Evolutionary conservation across 2,888 invertebrate species (phyloP).

Genomic region (Julus scanicus): DNA sequence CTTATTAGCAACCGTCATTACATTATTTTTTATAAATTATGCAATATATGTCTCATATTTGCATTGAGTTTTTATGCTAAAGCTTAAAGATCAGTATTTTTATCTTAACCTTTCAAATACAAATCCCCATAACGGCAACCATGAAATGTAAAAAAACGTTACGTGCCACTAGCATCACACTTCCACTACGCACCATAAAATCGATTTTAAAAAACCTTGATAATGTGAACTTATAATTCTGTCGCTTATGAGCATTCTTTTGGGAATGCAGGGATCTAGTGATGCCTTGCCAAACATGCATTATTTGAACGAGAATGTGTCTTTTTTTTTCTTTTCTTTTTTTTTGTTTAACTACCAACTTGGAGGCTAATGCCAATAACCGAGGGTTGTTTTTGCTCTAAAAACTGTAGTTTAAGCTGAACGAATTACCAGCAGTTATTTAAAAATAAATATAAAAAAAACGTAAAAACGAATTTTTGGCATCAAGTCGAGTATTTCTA

Average conservation of each 20-base stretch:
- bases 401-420: neutral
- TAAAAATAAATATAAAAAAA: neutral
- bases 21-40: too few species aligned
- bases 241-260: constrained; percentile 1
- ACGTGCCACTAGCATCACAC: neutral
- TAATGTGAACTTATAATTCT: neutral
- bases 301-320: neutral
- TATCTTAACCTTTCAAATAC: neutral
- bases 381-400: neutral
- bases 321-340: neutral
- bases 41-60: too few species aligned
- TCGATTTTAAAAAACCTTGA: neutral
- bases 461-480: neutral
- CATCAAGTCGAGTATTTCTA: neutral
- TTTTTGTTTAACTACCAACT: neutral
- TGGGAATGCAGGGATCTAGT: neutral
- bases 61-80: too few species aligned
- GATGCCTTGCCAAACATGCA: neutral
- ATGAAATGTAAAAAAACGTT: neutral
- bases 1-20: too few species aligned
- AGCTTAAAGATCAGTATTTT: too few species aligned
- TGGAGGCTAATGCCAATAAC: neutral
- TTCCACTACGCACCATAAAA: neutral
- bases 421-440: neutral
- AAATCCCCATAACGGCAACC: neutral